phyloP scores from a whole-genome alignment of 2,113 vertebrate genomes.

The Nestor notabilis region DNA sequence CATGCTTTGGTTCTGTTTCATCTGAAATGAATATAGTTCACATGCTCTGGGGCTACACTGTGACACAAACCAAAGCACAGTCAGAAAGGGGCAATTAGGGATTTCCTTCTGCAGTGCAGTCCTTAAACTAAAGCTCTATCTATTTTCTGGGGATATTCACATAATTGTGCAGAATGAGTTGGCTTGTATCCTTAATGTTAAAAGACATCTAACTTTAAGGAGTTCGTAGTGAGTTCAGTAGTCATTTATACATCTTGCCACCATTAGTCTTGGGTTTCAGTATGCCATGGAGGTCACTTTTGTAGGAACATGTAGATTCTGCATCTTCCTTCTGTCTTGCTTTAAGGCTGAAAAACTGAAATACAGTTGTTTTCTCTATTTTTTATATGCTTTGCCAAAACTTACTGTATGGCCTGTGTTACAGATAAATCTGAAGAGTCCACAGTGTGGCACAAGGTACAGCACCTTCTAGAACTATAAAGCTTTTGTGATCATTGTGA shows the following conservation, averaged over 20 bases:
- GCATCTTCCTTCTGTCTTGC: neutral
- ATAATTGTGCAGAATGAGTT: neutral
- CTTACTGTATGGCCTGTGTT: neutral
- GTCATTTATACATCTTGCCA: neutral
- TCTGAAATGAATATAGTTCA: neutral
- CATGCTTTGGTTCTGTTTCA: neutral
- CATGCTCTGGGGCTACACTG: neutral
- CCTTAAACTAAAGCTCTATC: neutral
- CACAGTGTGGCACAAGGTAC: neutral
- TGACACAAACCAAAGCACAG: neutral
- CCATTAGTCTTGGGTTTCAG: neutral
- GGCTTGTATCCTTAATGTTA: neutral
- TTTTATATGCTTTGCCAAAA: neutral
- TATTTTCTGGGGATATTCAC: neutral
- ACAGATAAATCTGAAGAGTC: neutral
- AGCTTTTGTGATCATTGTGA: neutral
- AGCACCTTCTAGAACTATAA: neutral
- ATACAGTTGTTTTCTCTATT: neutral
- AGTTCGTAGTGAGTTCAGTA: neutral
- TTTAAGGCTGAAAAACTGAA: neutral
- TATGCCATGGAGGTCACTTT: neutral
- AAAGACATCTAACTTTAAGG: neutral
- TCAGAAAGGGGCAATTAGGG: neutral
- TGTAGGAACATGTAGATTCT: neutral
- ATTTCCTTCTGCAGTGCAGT: neutral